phyloP scores from a whole-genome alignment of 2,113 vertebrate genomes.

The Pedetes capensis region DNA sequence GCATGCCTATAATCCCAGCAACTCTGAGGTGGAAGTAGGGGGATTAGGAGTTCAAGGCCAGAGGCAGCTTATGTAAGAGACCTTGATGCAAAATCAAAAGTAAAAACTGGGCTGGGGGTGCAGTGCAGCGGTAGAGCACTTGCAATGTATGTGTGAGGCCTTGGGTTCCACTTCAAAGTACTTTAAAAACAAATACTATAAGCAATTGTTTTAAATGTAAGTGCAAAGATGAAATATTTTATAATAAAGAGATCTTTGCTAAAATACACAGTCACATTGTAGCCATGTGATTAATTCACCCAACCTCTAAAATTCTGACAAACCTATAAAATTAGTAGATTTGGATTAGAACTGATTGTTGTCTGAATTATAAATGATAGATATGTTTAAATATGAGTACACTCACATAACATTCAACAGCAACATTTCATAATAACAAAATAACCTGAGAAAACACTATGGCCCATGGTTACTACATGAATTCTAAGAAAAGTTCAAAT shows the following conservation, averaged over 20 bases:
- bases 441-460: background rate
- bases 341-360: background rate
- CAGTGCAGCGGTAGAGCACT: no score
- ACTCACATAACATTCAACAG: conserved; percentile 4
- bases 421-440: background rate
- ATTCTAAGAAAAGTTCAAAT: background rate
- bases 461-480: background rate
- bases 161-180: no score
- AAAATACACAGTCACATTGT: background rate
- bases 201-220: background rate
- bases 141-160: no score
- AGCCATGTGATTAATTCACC: background rate
- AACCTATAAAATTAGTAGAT: background rate
- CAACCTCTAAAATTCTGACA: background rate
- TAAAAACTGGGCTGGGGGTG: no score
- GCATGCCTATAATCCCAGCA: no score
- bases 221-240: background rate
- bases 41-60: no score
- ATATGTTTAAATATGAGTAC: background rate
- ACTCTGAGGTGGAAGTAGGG: no score
- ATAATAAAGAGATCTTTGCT: background rate
- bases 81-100: no score
- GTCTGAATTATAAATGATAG: background rate
- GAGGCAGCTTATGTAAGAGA: no score
- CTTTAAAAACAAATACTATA: no score